phyloP scores from a whole-genome alignment of 1,140 invertebrate genomes.

The Nasonia longicornis region DNA sequence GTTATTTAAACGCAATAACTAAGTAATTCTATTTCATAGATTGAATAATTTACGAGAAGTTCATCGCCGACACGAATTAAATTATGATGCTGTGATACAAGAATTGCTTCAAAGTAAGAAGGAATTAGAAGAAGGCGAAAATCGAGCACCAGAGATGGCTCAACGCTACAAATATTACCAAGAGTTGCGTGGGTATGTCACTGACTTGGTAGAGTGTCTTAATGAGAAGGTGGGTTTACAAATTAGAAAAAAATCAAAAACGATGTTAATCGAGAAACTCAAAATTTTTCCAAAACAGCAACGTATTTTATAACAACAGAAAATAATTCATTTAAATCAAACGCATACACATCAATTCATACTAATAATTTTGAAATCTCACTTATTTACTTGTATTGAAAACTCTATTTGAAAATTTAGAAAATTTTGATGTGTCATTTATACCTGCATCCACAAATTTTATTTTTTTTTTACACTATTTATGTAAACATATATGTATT shows the following conservation, averaged over 20 bases:
- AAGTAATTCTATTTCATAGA: constrained; percentile 61
- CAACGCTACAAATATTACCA: constrained; percentile 92
- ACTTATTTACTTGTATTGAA: neutral
- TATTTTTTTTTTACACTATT: neutral
- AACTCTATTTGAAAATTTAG: neutral
- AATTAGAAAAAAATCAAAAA: constrained; percentile 45
- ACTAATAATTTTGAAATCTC: neutral
- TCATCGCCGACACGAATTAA: constrained; percentile 70
- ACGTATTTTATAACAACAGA: constrained; percentile 16
- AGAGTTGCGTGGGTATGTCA: constrained; percentile 94
- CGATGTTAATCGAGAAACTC: constrained; percentile 45
- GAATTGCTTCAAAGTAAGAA: constrained; percentile 75
- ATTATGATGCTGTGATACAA: constrained; percentile 69
- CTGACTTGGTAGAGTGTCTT: constrained; percentile 96
- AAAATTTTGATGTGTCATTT: neutral
- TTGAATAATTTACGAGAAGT: constrained; percentile 73
- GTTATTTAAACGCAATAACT: constrained; percentile 1
- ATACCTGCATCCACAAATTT: neutral
- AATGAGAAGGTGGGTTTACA: constrained; percentile 85
- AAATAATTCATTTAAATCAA: neutral
- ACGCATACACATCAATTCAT: neutral
- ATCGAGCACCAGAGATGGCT: constrained; percentile 77
- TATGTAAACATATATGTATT: neutral
- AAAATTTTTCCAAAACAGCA: constrained; percentile 28
- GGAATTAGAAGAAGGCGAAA: constrained; percentile 74